Base-by-base conservation (phyloP, 2,113 vertebrate species). In the Pangasianodon hypophthalmus region DNA sequence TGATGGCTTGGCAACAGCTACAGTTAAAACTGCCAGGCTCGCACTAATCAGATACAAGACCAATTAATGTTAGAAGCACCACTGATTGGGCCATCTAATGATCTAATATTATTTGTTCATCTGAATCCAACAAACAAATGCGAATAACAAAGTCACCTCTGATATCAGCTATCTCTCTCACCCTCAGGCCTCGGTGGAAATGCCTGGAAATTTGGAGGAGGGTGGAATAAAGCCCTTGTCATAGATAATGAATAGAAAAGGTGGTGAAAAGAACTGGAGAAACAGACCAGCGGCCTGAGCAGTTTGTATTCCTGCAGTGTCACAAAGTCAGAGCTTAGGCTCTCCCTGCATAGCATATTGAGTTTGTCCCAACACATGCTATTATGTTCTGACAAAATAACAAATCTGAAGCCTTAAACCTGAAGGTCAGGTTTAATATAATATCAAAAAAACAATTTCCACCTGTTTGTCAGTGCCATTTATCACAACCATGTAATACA, bases 401-500 rank as follows among this genome's bases (percentile, higher is more conserved):
- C 91, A 95, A 95, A 96, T 96, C 92, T 94, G 90, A 90, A 91
- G 93, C 90, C 92, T 95, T 96, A 95, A 96, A 96, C 91, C 93
- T 95, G 95, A 97, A 97, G 96, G 96, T 96, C 97, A 97, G 91
- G 92, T 96, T 96, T 96, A 96, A 97, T 96, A 96, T 90, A 95
- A 93, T 94, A 97, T 96, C 95, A 95, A 86, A 86, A 95, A 97
- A 95, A 90, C 95, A 96, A 97, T 97, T 97, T 97, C 95, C 94
- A 96, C 93, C 95, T 94, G 91, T 95, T 95, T 96, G 96, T 97
- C 96, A 96, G 92, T 92, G 92, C 94, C 96, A 97, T 97, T 96
- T 95, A 96, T 97, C 96, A 97, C 94, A 92, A 93, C 92, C 90
- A 94, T 94, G 95, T 95, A 96, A 96, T 94, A 95, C 94, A 96